Evolutionary conservation across 2,797 vertebrate species (phyloP).

Genomic region (Coilia nasus): DNA sequence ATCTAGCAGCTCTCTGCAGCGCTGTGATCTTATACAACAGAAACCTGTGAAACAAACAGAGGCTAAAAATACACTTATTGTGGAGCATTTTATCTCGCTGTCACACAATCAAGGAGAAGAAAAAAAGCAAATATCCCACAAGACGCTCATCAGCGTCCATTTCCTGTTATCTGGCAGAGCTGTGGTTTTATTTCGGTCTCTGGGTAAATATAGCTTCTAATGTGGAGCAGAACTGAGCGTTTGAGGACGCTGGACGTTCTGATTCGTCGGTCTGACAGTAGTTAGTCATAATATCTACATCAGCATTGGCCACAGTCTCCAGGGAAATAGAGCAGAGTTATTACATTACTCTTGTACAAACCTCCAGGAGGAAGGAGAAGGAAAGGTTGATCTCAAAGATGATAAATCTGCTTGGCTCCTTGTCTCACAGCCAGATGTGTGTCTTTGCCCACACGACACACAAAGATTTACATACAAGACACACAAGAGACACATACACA

Average conservation of each 20-base stretch:
- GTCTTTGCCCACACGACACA: neutral
- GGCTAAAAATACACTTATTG: neutral
- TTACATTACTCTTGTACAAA: neutral
- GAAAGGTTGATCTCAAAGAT: neutral
- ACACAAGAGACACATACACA: neutral
- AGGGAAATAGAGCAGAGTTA: neutral
- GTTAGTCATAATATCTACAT: slow-evolving; percentile 27
- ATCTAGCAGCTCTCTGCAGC: slow-evolving; percentile 9
- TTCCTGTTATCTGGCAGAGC: slow-evolving; percentile 42
- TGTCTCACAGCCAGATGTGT: neutral
- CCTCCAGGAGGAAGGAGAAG: neutral
- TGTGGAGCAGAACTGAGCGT: slow-evolving; percentile 55
- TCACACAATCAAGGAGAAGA: neutral
- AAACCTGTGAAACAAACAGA: neutral
- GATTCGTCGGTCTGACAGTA: slow-evolving; percentile 49
- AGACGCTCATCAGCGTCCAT: slow-evolving; percentile 29
- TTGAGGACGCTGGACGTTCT: slow-evolving; percentile 23
- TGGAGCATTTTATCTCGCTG: neutral
- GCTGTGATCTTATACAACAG: neutral
- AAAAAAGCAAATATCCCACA: slow-evolving; percentile 10
- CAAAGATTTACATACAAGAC: too few relatives aligned
- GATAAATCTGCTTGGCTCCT: neutral
- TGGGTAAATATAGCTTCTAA: slow-evolving; percentile 63
- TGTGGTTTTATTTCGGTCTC: slow-evolving; percentile 54
- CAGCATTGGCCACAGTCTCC: neutral